Percentiles rank a stretch among this genome's conserved stretches.
Conservation (phyloP, 2,888 invertebrate genomes). For the Adelphocoris suturalis region DNA sequence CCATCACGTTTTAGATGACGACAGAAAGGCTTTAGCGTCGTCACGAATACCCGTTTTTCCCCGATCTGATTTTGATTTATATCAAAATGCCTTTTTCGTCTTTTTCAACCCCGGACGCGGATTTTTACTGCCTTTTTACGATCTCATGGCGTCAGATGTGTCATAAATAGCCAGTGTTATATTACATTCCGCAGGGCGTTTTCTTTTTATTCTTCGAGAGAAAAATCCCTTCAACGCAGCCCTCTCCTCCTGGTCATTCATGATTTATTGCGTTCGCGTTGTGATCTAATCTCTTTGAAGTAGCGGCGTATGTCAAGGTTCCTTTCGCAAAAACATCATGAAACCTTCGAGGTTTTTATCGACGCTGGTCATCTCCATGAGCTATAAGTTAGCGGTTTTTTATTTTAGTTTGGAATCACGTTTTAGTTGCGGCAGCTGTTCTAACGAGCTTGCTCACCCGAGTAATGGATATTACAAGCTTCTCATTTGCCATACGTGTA, state of each 20-base stretch:
- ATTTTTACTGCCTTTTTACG: constrained; percentile 47
- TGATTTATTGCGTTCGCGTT: constrained; percentile 43
- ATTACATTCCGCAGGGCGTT: constrained; percentile 19
- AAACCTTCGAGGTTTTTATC: constrained; percentile 19
- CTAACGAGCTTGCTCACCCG: too few relatives aligned
- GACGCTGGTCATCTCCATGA: background rate
- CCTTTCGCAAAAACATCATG: background rate
- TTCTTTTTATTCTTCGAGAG: background rate
- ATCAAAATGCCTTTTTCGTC: constrained; percentile 20
- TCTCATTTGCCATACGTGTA: too few relatives aligned
- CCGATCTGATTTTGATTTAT: constrained; percentile 18
- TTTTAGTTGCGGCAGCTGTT: too few relatives aligned
- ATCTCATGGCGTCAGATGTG: constrained; percentile 8
- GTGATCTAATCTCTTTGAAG: constrained; percentile 21
- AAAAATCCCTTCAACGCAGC: background rate
- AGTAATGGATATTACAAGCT: too few relatives aligned
- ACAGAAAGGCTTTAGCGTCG: background rate
- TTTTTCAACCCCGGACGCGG: background rate
- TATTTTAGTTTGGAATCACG: too few relatives aligned
- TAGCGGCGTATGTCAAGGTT: background rate
- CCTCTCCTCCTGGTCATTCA: constrained; percentile 1
- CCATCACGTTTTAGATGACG: too few relatives aligned
- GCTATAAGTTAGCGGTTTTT: background rate
- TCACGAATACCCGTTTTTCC: background rate
- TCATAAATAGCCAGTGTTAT: constrained; percentile 43